Evolutionary conservation across 2,113 vertebrate species (phyloP).

Genomic region (Solenodon paradoxus): DNA sequence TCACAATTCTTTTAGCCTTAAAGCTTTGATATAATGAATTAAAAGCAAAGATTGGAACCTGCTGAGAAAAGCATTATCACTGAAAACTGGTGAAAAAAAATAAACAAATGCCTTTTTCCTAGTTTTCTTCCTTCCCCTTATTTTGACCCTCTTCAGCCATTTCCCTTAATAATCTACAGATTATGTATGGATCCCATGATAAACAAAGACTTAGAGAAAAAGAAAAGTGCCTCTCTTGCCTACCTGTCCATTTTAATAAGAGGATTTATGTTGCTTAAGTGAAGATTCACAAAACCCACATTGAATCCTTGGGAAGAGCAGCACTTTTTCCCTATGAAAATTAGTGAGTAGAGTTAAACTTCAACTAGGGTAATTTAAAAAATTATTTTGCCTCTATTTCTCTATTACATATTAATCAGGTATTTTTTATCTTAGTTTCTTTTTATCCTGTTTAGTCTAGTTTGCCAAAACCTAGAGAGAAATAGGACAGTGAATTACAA

Average conservation of each 20-base stretch:
- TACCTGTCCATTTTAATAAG: neutral
- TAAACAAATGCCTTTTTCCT: neutral
- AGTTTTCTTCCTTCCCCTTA: neutral
- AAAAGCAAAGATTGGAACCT: neutral
- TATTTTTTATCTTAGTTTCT: neutral
- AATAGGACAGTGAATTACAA: neutral
- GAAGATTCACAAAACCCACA: neutral
- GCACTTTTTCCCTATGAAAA: neutral
- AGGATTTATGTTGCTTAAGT: neutral
- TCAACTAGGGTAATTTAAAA: neutral
- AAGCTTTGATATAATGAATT: neutral
- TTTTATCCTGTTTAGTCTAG: neutral
- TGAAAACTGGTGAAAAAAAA: constrained; percentile 8
- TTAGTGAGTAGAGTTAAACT: neutral
- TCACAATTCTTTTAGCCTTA: neutral
- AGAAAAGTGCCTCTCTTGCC: neutral
- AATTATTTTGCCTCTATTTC: neutral
- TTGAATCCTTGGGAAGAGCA: neutral
- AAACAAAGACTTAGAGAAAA: neutral
- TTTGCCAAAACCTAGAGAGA: neutral
- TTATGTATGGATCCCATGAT: neutral
- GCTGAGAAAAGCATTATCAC: neutral
- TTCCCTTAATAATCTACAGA: neutral
- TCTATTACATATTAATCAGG: neutral
- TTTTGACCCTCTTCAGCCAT: neutral